Evolutionary conservation across 64 coral and sea anemone genomes (phyloP).

Genomic region (Acropora tenuis): DNA sequence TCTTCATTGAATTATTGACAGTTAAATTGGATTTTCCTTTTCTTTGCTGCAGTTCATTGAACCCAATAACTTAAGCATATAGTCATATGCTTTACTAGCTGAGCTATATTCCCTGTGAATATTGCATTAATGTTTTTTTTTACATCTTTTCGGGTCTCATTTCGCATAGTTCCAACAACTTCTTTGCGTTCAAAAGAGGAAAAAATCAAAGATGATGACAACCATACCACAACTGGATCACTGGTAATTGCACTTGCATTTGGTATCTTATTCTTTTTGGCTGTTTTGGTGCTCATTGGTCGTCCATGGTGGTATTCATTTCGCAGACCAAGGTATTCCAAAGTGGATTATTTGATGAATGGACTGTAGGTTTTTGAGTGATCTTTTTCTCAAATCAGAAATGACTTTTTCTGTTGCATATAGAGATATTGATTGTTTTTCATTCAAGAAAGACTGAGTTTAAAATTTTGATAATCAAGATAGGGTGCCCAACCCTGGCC

Average conservation of each 20-base stretch:
- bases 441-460: no score
- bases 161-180: neutral
- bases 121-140: neutral
- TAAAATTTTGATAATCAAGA: no score
- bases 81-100: no score
- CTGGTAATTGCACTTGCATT: slow-evolving; percentile 88
- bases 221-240: slow-evolving; percentile 73
- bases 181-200: neutral
- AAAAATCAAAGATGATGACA: slow-evolving; percentile 5
- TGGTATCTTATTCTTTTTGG: slow-evolving; percentile 84
- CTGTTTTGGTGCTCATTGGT: slow-evolving; percentile 77
- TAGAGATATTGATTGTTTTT: no score
- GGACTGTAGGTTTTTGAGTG: slow-evolving; percentile 29
- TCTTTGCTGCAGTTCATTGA: no score
- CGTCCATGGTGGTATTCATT: slow-evolving; percentile 86
- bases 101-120: no score
- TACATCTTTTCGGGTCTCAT: neutral
- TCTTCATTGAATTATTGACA: no score
- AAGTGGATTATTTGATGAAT: slow-evolving; percentile 95
- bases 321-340: slow-evolving; percentile 87
- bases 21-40: no score
- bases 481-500: no score
- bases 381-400: no score
- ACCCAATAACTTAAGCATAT: no score
- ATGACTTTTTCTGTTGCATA: no score